Evolutionary conservation across 1,140 invertebrate genomes (phyloP).

Genomic region (Aculops lycopersici): DNA sequence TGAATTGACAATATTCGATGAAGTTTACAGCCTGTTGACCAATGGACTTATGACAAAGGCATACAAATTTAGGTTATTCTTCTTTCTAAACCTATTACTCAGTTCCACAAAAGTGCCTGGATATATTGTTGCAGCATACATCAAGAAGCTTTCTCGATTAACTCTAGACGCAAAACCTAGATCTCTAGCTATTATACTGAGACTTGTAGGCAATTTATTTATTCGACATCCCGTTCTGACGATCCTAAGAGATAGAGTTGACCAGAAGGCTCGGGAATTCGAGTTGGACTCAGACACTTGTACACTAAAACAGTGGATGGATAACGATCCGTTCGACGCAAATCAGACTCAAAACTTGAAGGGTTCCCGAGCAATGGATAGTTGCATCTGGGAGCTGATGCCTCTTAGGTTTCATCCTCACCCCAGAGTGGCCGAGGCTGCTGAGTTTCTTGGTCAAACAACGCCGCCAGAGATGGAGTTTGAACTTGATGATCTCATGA

Average conservation of each 20-base stretch:
- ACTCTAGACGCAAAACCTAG: conserved; percentile 42
- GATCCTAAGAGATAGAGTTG: conserved; percentile 5
- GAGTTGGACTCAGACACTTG: not conserved
- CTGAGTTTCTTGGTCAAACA: no score
- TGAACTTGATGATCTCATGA: no score
- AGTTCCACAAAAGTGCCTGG: conserved; percentile 69
- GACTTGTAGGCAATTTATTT: conserved; percentile 54
- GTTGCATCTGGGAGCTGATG: conserved; percentile 65
- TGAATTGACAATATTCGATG: no score
- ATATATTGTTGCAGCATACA: conserved; percentile 62
- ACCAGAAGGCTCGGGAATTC: no score
- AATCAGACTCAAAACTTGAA: conserved; percentile 39
- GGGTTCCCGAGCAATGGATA: conserved; percentile 42
- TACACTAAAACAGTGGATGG: not conserved
- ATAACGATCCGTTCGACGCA: conserved; percentile 43
- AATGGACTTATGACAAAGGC: conserved; percentile 60
- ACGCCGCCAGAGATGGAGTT: no score
- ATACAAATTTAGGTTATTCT: conserved; percentile 46
- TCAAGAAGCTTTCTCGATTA: conserved; percentile 50
- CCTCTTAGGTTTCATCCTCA: conserved; percentile 36
- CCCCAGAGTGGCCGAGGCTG: conserved; percentile 28
- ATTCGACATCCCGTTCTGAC: conserved; percentile 33
- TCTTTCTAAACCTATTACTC: conserved; percentile 57
- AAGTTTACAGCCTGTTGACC: conserved; percentile 66
- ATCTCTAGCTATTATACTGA: conserved; percentile 39